These are phyloP conservation scores for crab-eating macaque (Macaca fascicularis) DNA, from an alignment of 2,113 vertebrate genomes.

Conservation along the genomic window T2T-MFA8v1.1 NC_088392.1:81484001-81484500, in stretches of 20 bases:
- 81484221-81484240: no score
- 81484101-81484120: no score
- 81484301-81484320: background rate
- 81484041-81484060: background rate
- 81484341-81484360: background rate
- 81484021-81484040: background rate
- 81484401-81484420: background rate
- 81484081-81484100: background rate
- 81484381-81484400: background rate
- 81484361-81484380: background rate
- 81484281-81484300: background rate
- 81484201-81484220: background rate
- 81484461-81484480: background rate
- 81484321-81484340: background rate
- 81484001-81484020: background rate
- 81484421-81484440: background rate
- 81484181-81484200: background rate
- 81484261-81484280: background rate
- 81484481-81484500: fast-evolving
- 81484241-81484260: background rate
- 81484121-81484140: background rate
- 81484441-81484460: background rate
- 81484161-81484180: background rate
- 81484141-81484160: background rate
- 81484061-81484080: background rate